Evolutionary conservation across 1,140 invertebrate genomes (phyloP), one percentile per base, ranked within the genome.

Genomic region (Sitodiplosis mosellana): DNA sequence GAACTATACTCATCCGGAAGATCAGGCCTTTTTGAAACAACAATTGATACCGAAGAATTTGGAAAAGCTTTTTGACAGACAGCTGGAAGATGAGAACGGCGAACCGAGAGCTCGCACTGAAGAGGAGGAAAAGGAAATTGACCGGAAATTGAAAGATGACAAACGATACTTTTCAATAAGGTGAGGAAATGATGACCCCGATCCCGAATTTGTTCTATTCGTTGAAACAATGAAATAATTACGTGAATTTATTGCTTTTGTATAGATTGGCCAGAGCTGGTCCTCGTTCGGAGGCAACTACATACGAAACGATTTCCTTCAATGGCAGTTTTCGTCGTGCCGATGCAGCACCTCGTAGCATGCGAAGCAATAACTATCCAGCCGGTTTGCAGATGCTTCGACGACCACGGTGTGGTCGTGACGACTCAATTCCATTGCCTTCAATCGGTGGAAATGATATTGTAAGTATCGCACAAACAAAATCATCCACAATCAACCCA

Each of bases 1-100:
- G 58, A 78, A 77, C 48, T 78, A 87, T 45, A 76, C 84, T 4
- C 78, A 84, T 57, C 75, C 77, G 2, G 78, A 83, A 15, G 88
- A 93, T 59, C 77, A 81, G 46, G 72, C 73, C 6, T 74, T 77
- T 47, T 67, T 94, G 17, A 72, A 72, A 34, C 69, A 73, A 41
- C 77, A 83, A 54, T 63, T 91, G 10, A 75, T 68, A 47, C 72
- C 73, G 0, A 69, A 67, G 11, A 69, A 70, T 36, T 57, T 67
- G 22, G 59, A 59, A 49, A 60, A 59, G 54, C 56, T 64, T 47
- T 63, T 64, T 21, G 59, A 63, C 49, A 55, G 63, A 22, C 55
- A 65, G 48, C 54, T 52, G 37, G 59, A 56, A 54, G 48, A 51
- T 52, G 57, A 63, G 51, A 55, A 42, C 42, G 47, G 61, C 52